Base-by-base conservation (phyloP, 2,888 invertebrate genomes). In the Diaperis boleti region DNA sequence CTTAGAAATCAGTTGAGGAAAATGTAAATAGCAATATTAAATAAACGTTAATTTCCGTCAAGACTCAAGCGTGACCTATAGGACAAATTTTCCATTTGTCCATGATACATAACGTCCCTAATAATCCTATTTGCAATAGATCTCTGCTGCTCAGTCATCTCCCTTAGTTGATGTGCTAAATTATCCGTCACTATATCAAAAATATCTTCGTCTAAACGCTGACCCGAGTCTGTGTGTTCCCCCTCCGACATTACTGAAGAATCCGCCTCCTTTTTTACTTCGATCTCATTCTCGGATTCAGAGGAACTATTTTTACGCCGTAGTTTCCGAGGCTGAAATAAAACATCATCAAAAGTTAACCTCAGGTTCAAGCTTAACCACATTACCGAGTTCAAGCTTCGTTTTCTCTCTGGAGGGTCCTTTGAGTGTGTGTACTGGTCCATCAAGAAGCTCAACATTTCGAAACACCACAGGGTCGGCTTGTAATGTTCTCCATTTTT, bases 1-100 rank as follows among this genome's bases (percentile, higher is more conserved):
- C 75, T 87, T 18, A 76, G 86, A 49, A 78, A 81, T 37, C 74
- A 80, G 29, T 75, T 85, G 10, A 66, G 73, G 63, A 14, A 66
- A 10, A 26, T 57, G 35, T 57, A 20, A 50, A 26, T 29, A 7
- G 26, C 42, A 44, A 18, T 47, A 47, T 11, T 33, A 13, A 33
- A 33, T 33, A 33, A 33, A 33, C 33, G 33, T 33, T 44, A 56
- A 47, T 10, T 37, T 6, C 59, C 59, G 6, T 56, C 42, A 41
- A 69, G 37, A 49, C 63, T 52, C 13, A 69, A 44, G 20, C 56
- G 59, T 6, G 69, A 66, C 15, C 52, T 20, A 14, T 47, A n/a
- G n/a, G 67, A 72, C 47, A 74, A 67, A 37, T 72, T 67, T 42
- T 71, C 72, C 74, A 74, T 74, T 44, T 70, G 66, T 14, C 74